Evolutionary conservation across 2,888 invertebrate genomes (phyloP), one percentile per base, ranked within the genome.

Genomic region (Aphelenchoides bicaudatus): DNA sequence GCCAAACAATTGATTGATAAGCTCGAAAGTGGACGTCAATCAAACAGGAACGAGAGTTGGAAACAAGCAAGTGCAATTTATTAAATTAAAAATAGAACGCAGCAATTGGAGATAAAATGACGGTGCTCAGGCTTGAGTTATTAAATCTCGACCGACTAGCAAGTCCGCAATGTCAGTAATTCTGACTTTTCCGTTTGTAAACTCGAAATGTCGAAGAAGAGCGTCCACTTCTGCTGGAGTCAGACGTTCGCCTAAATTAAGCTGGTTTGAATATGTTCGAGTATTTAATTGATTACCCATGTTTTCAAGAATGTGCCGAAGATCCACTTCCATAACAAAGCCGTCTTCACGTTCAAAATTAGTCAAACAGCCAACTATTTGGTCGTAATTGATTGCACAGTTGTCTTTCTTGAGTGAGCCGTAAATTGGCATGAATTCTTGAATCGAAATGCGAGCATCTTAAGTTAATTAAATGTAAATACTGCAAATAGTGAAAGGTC

Each of bases 281-380:
- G 27, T 27, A 8, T 34, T 34, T n/a, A 27, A 54, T 19, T 28
- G 29, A 39, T 13, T 29, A 70, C 66, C 66, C 8, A 51, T 51
- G 47, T 61, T 69, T 38, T 67, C 63, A 10, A 72, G 61, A 61
- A 72, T 61, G 37, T 59, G 61, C 4, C 64, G 53, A 19, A 72
- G 51, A 37, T 72, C 70, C 6, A 62, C 50, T 37, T 68, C 46
- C 23, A 54, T 58, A 19, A 72, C 62, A 6, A 38, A 46, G 19
- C 72, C 72, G 47, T 63, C 68, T 19, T 74, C 73, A 13, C 74
- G 67, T 31, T 74, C 74, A 43, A 74, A 74, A 54, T 74, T 73
- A n/a, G 61, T 59, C 21, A 74, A 59, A 23, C 43, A 56, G 34
- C 62, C 65, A 58, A 63, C 54, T 39, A 73, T 63, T 30, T 71